These are phyloP conservation scores for Geotrypetes seraphini DNA, from an alignment of 2,797 vertebrate genomes.

Conservation along the genomic window DNA sequence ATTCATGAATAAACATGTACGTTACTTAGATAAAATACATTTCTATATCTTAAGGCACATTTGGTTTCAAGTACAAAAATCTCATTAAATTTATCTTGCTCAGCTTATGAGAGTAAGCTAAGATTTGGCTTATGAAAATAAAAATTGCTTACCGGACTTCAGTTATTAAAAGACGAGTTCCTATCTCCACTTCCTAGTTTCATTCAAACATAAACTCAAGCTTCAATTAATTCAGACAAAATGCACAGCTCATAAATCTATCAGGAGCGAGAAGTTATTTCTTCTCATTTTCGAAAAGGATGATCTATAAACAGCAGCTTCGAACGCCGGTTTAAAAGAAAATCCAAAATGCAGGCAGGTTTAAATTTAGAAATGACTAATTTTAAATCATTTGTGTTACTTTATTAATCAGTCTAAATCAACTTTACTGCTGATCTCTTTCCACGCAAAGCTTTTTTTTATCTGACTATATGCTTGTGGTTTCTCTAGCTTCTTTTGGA, in stretches of 20 bases:
- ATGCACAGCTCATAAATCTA: slow-evolving; percentile 15
- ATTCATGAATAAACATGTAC: no score
- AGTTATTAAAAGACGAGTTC: slow-evolving; percentile 1
- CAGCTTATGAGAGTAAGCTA: slow-evolving; percentile 4
- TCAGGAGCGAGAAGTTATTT: slow-evolving; percentile 28
- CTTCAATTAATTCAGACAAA: slow-evolving; percentile 24
- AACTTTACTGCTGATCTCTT: neutral
- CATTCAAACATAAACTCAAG: slow-evolving; percentile 3
- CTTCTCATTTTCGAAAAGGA: slow-evolving; percentile 18
- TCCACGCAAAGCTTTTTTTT: slow-evolving; percentile 2
- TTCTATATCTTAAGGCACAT: neutral
- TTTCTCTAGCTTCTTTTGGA: neutral
- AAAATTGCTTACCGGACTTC: neutral
- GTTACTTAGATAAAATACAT: no score
- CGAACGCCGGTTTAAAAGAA: neutral
- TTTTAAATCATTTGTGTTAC: neutral
- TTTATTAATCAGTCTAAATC: slow-evolving; percentile 12
- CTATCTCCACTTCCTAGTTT: slow-evolving; percentile 1
- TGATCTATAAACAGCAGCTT: slow-evolving; percentile 5
- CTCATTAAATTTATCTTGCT: slow-evolving; percentile 7
- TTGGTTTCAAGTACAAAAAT: slow-evolving; percentile 16
- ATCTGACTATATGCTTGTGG: neutral
- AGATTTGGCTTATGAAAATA: neutral
- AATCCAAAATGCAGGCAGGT: slow-evolving; percentile 2
- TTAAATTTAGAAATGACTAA: slow-evolving; percentile 3